These are phyloP conservation scores for Neoaliturus tenellus DNA, from an alignment of 2,888 invertebrate species.

Conservation along the genomic window DNA sequence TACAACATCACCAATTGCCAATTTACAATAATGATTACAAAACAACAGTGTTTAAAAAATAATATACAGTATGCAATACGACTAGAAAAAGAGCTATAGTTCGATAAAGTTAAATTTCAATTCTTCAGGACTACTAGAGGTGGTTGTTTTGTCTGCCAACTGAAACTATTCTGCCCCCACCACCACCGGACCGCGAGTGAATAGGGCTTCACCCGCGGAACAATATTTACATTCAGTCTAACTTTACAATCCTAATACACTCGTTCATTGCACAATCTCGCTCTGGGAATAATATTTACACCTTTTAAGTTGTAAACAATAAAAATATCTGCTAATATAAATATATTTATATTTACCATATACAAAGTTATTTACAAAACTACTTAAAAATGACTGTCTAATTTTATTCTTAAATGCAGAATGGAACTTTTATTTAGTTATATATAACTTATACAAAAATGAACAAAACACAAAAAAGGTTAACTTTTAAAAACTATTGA, in stretches of 20 bases:
- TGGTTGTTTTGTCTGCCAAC: constrained; percentile 20
- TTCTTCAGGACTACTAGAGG: no score
- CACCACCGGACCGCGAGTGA: constrained; percentile 4
- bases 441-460: background rate
- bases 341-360: background rate
- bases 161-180: constrained; percentile 28
- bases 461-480: no score
- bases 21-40: no score
- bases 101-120: no score
- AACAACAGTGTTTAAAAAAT: no score
- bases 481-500: no score
- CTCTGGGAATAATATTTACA: background rate
- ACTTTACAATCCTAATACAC: background rate
- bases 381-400: background rate
- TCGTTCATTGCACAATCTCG: background rate
- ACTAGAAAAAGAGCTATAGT: no score
- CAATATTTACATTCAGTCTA: background rate
- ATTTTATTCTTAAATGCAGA: constrained; percentile 17
- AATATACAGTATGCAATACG: no score
- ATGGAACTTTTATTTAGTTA: constrained; percentile 1
- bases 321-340: constrained; percentile 18
- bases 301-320: background rate
- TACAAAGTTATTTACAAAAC: constrained; percentile 7
- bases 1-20: no score
- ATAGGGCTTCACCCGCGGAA: background rate